These are phyloP conservation scores for Perca flavescens DNA, from an alignment of 2,113 vertebrate genomes.

Conservation along the genomic window DNA sequence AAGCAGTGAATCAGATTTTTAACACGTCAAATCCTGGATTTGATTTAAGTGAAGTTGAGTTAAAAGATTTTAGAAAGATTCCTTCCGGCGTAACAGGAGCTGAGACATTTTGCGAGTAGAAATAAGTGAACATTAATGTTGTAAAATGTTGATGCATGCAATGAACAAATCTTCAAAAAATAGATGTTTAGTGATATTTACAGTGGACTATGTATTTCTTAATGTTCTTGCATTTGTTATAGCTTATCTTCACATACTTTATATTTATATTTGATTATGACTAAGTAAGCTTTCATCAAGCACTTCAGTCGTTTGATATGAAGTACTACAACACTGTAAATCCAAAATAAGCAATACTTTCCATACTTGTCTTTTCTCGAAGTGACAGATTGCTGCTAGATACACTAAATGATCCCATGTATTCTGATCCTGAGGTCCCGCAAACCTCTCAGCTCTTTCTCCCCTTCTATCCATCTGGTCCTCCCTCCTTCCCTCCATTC, in stretches of 20 bases:
- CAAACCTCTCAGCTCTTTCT: slow-evolving; percentile 41
- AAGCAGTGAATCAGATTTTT: slow-evolving; percentile 1
- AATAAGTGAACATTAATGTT: slow-evolving; percentile 17
- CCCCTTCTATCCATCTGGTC: slow-evolving; percentile 57
- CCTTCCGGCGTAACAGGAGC: background rate
- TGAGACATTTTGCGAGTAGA: slow-evolving; percentile 22
- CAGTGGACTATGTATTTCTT: background rate
- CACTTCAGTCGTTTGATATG: background rate
- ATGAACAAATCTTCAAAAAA: background rate
- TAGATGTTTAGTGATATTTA: background rate
- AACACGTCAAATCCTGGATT: slow-evolving; percentile 35
- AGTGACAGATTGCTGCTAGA: slow-evolving; percentile 47
- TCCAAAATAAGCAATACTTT: slow-evolving; percentile 24
- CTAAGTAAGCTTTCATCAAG: background rate
- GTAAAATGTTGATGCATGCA: slow-evolving; percentile 10
- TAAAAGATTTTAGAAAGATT: slow-evolving; percentile 41
- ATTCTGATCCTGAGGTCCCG: slow-evolving; percentile 45
- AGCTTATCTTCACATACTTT: background rate
- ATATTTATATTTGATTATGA: background rate
- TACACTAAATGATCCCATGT: slow-evolving; percentile 48
- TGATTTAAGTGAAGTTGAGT: slow-evolving; percentile 15
- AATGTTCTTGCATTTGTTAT: background rate
- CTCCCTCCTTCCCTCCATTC: slow-evolving; percentile 51
- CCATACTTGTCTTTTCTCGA: slow-evolving; percentile 4
- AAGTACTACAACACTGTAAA: background rate